Percentiles rank a stretch among this genome's conserved stretches.
Conservation (phyloP, 1,140 invertebrate genomes). For the Chymomyza costata region DNA sequence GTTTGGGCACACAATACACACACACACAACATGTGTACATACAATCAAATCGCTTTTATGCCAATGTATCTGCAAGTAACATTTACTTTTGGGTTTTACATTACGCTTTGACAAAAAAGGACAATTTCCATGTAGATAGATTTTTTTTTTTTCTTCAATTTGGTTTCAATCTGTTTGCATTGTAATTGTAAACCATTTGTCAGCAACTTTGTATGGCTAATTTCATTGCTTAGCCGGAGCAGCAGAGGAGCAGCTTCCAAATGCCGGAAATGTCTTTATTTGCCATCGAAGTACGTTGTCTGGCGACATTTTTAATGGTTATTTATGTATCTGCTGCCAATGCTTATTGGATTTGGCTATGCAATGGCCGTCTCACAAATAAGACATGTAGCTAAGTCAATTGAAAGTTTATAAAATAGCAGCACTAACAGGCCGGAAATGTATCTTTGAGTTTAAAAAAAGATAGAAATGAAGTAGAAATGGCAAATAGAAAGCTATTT, state of each 20-base stretch:
- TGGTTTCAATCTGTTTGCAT: constrained; percentile 31
- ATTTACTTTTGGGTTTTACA: constrained; percentile 34
- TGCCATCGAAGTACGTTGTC: constrained; percentile 35
- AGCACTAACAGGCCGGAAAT: too few species aligned
- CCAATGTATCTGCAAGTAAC: constrained; percentile 6
- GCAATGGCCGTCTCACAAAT: too few species aligned
- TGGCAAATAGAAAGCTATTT: too few species aligned
- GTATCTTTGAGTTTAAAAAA: too few species aligned
- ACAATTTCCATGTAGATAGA: constrained; percentile 32
- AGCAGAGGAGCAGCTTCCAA: constrained; percentile 11
- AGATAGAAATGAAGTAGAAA: too few species aligned
- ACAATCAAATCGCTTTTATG: constrained; percentile 3
- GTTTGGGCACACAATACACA: constrained; percentile 12
- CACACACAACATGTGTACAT: constrained; percentile 22
- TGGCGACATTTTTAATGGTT: constrained; percentile 32
- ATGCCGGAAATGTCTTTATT: constrained; percentile 67
- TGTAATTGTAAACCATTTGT: constrained; percentile 70
- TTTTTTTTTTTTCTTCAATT: constrained; percentile 33
- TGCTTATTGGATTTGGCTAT: constrained; percentile 47
- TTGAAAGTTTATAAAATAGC: too few species aligned
- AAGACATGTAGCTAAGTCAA: too few species aligned
- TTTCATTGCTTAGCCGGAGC: constrained; percentile 21
- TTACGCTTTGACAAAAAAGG: constrained; percentile 18
- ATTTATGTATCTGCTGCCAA: constrained; percentile 38
- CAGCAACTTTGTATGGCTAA: constrained; percentile 58